Base-by-base conservation (phyloP, 1,140 invertebrate genomes). In the Neotoxoptera formosana region DNA sequence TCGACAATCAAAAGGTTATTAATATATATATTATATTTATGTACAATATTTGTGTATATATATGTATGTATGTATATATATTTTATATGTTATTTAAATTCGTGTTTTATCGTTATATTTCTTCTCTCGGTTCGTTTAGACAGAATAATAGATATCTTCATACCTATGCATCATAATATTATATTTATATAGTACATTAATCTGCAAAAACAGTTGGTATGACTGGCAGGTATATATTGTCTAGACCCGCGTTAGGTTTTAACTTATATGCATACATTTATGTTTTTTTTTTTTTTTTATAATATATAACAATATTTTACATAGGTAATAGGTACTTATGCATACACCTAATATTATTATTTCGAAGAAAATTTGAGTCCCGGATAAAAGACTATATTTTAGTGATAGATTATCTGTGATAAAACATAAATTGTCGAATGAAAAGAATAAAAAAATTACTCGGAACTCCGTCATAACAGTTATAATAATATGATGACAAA, bases 361-460 rank as follows among this genome's bases (percentile, higher is more conserved):
- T 56, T 56, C 34, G 36, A 56, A 36, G 25, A 36, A n/a, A n/a
- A 48, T 21, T 87, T n/a, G 67, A 91, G 48, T 90, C 53, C 90
- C 56, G 36, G 90, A 91, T 45, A n/a, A 91, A 47, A 91, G 60
- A 81, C 45, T 84, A 92, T 92, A 23, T 56, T 56, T 84, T 92
- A 92, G 76, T 92, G 91, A 92, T 91, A 92, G 76, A 92, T 86
- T 45, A 93, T 93, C 91, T 93, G 91, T 93, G 91, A 93, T 93
- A 93, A 86, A 93, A 84, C 45, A 47, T 45, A 60, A 91, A 84
- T 92, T 84, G 91, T 53, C 25, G 81, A 67, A 67, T 67, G 30
- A 67, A 67, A 3, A 20, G 3, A n/a, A 67, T 17, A 56, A 25
- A 9, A 67, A 67, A 67, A 67, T 67, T 67, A 60, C 8, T 25